Evolutionary conservation across 1,140 invertebrate genomes (phyloP).

Genomic region (Mycetomoellerius zeteki): DNA sequence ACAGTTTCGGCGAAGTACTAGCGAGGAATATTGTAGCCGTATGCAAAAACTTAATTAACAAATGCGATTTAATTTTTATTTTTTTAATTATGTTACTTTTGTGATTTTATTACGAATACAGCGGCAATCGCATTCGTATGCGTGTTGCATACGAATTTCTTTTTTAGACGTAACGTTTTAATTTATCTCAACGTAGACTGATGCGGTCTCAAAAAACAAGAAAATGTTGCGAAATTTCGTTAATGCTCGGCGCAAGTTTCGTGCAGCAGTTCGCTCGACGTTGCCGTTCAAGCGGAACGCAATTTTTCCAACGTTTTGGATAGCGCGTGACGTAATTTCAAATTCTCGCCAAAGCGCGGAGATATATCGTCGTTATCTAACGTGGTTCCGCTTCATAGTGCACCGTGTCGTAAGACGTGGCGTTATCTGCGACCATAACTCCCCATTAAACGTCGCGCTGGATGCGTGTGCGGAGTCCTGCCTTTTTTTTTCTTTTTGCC

Average conservation of each 20-base stretch:
- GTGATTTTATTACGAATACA: neutral
- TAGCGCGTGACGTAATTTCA: conserved; percentile 58
- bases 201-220: neutral
- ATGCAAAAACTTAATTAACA: conserved; percentile 44
- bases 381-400: conserved; percentile 55
- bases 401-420: conserved; percentile 56
- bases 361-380: conserved; percentile 69
- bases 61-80: conserved; percentile 11
- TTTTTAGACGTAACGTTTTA: neutral
- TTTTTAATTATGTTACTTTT: neutral
- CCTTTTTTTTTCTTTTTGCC: conserved; percentile 25
- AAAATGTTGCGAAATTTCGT: neutral
- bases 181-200: neutral
- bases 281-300: conserved; percentile 26
- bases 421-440: conserved; percentile 80
- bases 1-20: neutral
- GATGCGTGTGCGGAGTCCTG: conserved; percentile 68
- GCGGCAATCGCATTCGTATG: neutral
- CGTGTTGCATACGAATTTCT: neutral
- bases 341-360: conserved; percentile 61
- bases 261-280: neutral
- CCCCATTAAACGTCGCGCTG: conserved; percentile 79
- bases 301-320: conserved; percentile 48
- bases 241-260: neutral
- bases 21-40: neutral